Evolutionary conservation across 1,140 invertebrate species (phyloP), one percentile per base, ranked within the genome.

Genomic region (Meloidogyne hapla): DNA sequence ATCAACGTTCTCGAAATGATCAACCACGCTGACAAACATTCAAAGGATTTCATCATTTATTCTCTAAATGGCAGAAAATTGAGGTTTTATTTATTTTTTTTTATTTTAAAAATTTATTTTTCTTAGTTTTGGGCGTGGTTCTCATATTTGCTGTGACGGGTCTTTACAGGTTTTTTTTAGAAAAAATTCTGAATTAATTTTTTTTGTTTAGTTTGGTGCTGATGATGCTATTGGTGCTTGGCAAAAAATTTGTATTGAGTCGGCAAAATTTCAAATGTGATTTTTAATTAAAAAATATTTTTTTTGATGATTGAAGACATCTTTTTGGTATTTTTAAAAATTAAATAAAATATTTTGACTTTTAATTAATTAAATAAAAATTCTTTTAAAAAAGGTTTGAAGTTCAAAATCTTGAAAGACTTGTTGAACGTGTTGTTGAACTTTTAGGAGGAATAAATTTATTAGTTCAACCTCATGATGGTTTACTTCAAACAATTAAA

Each of bases 221-320:
- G 81, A 82, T 48, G 81, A 82, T 61, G 83, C 82, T 2, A 23
- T 69, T 23, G 83, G 82, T 25, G 74, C 83, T 28, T 82, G 81
- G 81, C 74, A 75, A 62, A 68, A 78, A 69, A 72, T 83, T 40
- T 80, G 79, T 21, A 38, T 76, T 18, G 72, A 76, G 45, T 33
- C 48, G 0, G 2, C 68, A 69, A 69, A 25, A 42, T 67, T 67
- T 33, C 40, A 23, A 8, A 21, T 18, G 65, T 42, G 21, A 21
- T 67, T 42, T 38, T 66, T 5, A 33, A 25, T 67, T 67, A 38
- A 38, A 33, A 8, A 8, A 33, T 6, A 33, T 6, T 33, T 33
- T 33, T 33, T 33, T 33, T 33, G 33, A 33, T 33, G n/a, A n/a
- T n/a, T n/a, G n/a, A n/a, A n/a, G n/a, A n/a, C 33, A 4, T 0